These are phyloP conservation scores for Masnerella sp. DNA, from an alignment of 2,888 invertebrate genomes.

Conservation along the genomic window DNA sequence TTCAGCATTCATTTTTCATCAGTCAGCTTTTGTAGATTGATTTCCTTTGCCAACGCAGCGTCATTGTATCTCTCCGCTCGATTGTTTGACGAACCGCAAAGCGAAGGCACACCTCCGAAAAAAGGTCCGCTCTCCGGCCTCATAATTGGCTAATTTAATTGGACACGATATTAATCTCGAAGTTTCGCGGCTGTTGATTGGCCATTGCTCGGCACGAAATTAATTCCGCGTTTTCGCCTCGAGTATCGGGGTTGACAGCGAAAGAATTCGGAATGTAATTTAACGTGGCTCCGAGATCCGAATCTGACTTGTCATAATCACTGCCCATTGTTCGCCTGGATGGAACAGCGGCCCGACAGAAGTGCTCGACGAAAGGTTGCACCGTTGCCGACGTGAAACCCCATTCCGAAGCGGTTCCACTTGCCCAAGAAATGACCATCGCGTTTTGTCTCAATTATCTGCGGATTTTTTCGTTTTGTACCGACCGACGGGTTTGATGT, in stretches of 20 bases:
- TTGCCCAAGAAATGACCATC: constrained; percentile 40
- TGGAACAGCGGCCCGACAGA: constrained; percentile 42
- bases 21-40: constrained; percentile 1
- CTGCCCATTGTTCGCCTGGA: constrained; percentile 52
- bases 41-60: background rate
- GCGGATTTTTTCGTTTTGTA: constrained; percentile 24
- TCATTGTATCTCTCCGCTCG: background rate
- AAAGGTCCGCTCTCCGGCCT: constrained; percentile 25
- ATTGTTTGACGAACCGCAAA: constrained; percentile 30
- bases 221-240: constrained; percentile 58
- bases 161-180: constrained; percentile 56
- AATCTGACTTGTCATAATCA: constrained; percentile 59
- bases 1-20: constrained; percentile 31
- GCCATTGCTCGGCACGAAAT: constrained; percentile 58
- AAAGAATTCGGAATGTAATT: constrained; percentile 59
- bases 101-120: constrained; percentile 17
- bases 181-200: constrained; percentile 54
- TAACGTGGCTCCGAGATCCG: constrained; percentile 53
- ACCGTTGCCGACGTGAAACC: constrained; percentile 49
- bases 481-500: constrained; percentile 28
- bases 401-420: constrained; percentile 46
- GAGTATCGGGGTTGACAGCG: constrained; percentile 55
- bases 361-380: constrained; percentile 56
- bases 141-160: constrained; percentile 57
- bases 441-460: constrained; percentile 49